A percentile compares a stretch with the other conserved stretches of the same genome.
These are phyloP conservation scores for Lepus townsendii DNA, from an alignment of 2,797 vertebrate genomes.

Conservation along the genomic window DNA sequence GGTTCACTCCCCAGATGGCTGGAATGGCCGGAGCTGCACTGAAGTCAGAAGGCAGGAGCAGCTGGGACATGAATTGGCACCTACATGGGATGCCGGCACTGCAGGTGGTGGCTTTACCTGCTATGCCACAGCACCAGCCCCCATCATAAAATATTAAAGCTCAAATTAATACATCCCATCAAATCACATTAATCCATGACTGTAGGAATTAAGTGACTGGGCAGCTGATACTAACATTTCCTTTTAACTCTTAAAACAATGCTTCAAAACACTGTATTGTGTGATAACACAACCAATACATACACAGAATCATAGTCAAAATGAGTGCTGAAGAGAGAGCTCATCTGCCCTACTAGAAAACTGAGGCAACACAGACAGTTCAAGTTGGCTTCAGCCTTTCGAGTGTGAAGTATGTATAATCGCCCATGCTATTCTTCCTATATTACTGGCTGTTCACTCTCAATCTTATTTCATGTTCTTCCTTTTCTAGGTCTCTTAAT, in stretches of 20 bases:
- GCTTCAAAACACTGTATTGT: neutral
- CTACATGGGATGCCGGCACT: no score
- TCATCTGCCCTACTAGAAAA: neutral
- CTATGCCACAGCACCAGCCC: no score
- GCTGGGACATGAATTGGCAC: no score
- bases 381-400: neutral
- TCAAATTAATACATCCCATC: neutral
- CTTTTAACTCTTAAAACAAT: neutral
- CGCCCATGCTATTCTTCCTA: neutral
- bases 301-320: neutral
- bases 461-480: neutral
- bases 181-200: neutral
- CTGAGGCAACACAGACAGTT: neutral
- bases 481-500: neutral
- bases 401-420: neutral
- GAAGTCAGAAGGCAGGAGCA: no score
- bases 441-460: neutral
- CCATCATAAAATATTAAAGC: conserved; percentile 13
- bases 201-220: neutral
- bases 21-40: no score
- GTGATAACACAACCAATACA: neutral
- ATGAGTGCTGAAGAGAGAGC: neutral
- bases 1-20: no score
- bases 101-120: no score
- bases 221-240: neutral